These are phyloP conservation scores for Bradypus variegatus DNA, from an alignment of 2,797 vertebrate genomes.

Conservation along the genomic window DNA sequence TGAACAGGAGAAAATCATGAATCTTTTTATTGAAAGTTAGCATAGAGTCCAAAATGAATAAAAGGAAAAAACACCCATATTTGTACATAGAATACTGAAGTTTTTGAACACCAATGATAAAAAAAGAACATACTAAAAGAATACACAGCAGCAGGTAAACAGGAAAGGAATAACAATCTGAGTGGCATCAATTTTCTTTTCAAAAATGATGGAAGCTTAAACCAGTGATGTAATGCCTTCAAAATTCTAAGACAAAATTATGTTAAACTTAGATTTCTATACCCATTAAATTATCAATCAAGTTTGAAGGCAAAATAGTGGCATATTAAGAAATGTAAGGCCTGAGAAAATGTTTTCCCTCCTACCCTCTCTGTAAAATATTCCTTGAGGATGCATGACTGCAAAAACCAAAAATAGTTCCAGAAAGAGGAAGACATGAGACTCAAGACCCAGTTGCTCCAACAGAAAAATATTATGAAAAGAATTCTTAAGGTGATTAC, in stretches of 20 bases:
- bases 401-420: not conserved
- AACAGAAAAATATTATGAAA: not conserved
- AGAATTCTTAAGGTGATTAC: not conserved
- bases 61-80: not conserved
- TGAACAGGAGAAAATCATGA: not conserved
- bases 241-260: not conserved
- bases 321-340: not conserved
- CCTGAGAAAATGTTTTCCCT: not conserved
- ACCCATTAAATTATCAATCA: not conserved
- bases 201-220: not conserved
- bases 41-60: not conserved
- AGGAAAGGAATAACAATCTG: not conserved
- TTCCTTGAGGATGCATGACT: not conserved
- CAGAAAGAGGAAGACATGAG: not conserved
- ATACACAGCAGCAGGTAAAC: not conserved
- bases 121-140: not conserved
- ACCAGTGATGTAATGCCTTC: not conserved
- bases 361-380: not conserved
- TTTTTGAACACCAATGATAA: not conserved
- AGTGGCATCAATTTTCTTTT: not conserved
- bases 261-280: not conserved
- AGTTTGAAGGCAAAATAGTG: not conserved
- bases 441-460: not conserved
- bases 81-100: not conserved
- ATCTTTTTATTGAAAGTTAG: constrained; percentile 14